Conservation (phyloP, 2,888 invertebrate genomes). For the Acrocyrtus sp. region DNA sequence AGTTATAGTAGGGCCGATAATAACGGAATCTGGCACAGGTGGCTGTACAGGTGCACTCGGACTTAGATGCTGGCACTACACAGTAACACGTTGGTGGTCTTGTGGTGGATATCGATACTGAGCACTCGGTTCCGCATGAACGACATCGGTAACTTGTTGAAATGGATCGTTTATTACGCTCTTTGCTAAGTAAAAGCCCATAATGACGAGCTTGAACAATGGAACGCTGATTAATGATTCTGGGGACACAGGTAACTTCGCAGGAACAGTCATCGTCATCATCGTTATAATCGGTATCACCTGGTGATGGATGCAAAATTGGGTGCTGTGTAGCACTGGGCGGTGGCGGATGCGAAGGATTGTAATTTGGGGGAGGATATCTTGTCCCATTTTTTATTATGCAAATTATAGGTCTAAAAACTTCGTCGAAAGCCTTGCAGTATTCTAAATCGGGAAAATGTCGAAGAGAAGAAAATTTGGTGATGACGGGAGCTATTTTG, state of each 20-base stretch:
- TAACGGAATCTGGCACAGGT: conserved; percentile 51
- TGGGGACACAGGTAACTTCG: conserved; percentile 48
- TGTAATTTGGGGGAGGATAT: conserved; percentile 21
- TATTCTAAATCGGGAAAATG: conserved; percentile 54
- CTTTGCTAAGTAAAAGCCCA: neutral
- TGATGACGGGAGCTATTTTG: too few species aligned
- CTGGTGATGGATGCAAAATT: conserved; percentile 21
- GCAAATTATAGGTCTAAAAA: conserved; percentile 55
- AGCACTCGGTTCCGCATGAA: conserved; percentile 48
- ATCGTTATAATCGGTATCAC: conserved; percentile 16
- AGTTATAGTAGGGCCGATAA: conserved; percentile 13
- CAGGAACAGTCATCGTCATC: conserved; percentile 54
- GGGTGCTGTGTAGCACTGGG: conserved; percentile 26
- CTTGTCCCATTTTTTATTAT: conserved; percentile 42
- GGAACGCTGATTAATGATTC: conserved; percentile 32
- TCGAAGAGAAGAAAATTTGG: too few species aligned
- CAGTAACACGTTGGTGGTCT: conserved; percentile 40
- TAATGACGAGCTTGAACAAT: neutral
- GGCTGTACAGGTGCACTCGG: conserved; percentile 51
- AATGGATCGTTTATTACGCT: neutral
- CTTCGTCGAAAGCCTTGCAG: conserved; percentile 45
- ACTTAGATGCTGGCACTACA: conserved; percentile 45
- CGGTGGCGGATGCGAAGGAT: conserved; percentile 17
- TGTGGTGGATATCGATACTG: conserved; percentile 19
- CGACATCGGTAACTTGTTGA: conserved; percentile 36